These are phyloP conservation scores for Nipponia nippon DNA, from an alignment of 2,113 vertebrate species.

Conservation along the genomic window DNA sequence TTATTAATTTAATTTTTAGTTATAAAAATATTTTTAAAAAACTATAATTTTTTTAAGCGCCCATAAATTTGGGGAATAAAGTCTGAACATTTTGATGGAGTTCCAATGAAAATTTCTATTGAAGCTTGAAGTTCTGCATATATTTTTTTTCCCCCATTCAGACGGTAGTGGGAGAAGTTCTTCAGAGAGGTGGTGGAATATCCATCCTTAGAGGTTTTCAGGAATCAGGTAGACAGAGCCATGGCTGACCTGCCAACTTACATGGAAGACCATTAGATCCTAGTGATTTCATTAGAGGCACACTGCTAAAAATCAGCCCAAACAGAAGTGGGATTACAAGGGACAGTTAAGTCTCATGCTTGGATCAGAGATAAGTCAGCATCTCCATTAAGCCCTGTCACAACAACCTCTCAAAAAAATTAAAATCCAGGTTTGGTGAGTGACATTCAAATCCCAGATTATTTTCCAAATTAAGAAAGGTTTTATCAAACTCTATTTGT, in stretches of 20 bases:
- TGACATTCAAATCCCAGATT: neutral
- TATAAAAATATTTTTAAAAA: neutral
- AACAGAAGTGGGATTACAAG: neutral
- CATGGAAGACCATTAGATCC: neutral
- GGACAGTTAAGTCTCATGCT: neutral
- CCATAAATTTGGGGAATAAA: neutral
- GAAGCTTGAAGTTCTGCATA: neutral
- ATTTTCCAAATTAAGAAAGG: neutral
- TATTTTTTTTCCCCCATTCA: neutral
- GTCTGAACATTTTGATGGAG: neutral
- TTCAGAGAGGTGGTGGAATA: neutral
- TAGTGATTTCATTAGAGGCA: neutral
- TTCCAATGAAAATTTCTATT: neutral
- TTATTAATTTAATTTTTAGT: neutral
- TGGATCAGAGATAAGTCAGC: neutral
- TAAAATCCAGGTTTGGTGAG: neutral
- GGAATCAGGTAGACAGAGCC: neutral
- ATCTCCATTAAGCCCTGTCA: neutral
- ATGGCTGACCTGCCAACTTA: neutral
- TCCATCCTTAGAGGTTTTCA: neutral
- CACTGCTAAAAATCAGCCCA: neutral
- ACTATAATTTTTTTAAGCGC: neutral
- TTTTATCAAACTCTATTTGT: neutral
- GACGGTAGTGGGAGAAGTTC: neutral
- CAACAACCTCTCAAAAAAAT: neutral